Base-by-base conservation (phyloP, 2,797 vertebrate genomes). In the Cynodonichthys magdalenae region DNA sequence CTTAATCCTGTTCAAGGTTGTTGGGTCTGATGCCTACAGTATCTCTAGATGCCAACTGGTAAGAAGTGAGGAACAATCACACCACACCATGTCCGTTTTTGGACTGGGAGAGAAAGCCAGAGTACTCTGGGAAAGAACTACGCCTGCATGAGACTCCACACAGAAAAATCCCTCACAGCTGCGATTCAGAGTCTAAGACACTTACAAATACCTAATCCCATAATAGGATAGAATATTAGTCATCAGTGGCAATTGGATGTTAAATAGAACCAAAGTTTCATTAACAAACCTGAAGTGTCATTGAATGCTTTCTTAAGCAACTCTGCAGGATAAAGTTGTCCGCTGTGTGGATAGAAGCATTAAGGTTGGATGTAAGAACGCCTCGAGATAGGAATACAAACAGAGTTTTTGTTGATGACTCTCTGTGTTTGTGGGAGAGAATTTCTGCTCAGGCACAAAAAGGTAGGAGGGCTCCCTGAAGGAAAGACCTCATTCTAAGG, bases 401-500 rank as follows among this genome's bases (percentile, higher is more conserved):
- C 29, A 5, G 36, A 27, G 48, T 51, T 66, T 63, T 48, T 73
- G 63, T 75, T 36, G 57, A 46, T 41, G 28, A 24, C 52, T 50
- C 36, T 67, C 15, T 67, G 48, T 61, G 57, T 71, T 29, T 80
- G 46, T 53, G 47, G 54, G 56, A 66, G 80, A 66, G 56, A 58
- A 51, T 66, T 60, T 74, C 50, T 63, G 57, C 39, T 15, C 51
- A 39, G 60, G 46, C 52, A 6, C 39, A 20, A 74, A 79, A 66
- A 58, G 71, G 70, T 83, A 69, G 62, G 64, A 86, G 60, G 66
- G 74, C 72, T 91, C 87, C 88, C 87, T 62, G 53, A 89, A 89
- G 85, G 69, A 84, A 84, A 85, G 82, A 88, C 74, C 85, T 87
- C 75, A 88, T 90, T 88, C 63, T 79, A 67, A 79, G 73, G 63